Evolutionary conservation across 2,888 invertebrate genomes (phyloP).

Genomic region (Caenorhabditis imperialis): DNA sequence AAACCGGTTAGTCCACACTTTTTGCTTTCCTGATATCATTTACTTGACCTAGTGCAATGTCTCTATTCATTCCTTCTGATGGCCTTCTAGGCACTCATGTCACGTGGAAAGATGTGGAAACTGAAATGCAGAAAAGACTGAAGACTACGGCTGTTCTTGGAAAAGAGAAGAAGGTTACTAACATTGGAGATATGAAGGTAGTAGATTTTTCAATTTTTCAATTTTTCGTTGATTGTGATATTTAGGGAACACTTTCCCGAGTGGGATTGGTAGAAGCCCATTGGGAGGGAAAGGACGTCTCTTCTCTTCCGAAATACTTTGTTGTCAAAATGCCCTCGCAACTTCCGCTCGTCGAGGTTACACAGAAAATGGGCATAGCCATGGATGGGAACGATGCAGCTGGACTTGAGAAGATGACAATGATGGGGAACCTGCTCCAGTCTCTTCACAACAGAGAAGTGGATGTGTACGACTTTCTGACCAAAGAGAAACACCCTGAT

Average conservation of each 20-base stretch:
- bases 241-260: slow-evolving; percentile 54
- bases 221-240: too few relatives aligned
- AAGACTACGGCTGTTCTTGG: slow-evolving; percentile 27
- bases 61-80: slow-evolving; percentile 18
- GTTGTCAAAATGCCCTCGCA: slow-evolving; percentile 2
- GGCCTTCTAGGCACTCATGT: slow-evolving; percentile 46
- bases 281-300: slow-evolving; percentile 43
- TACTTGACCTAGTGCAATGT: too few relatives aligned
- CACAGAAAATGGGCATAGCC: too few relatives aligned
- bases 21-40: too few relatives aligned
- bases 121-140: slow-evolving; percentile 9
- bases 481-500: slow-evolving; percentile 25
- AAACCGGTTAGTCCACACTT: too few relatives aligned
- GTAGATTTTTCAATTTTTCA: too few relatives aligned
- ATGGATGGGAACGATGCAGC: too few relatives aligned
- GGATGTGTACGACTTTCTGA: slow-evolving; percentile 22
- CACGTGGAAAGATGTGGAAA: slow-evolving; percentile 40
- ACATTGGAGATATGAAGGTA: slow-evolving; percentile 45
- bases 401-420: too few relatives aligned
- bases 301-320: not conserved
- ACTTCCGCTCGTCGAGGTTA: too few relatives aligned
- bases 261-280: slow-evolving; percentile 49
- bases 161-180: slow-evolving; percentile 18
- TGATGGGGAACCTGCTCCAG: too few relatives aligned
- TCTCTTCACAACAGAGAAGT: too few relatives aligned